Evolutionary conservation across 2,888 invertebrate species (phyloP).

Genomic region (Pyrrhosoma nymphula): DNA sequence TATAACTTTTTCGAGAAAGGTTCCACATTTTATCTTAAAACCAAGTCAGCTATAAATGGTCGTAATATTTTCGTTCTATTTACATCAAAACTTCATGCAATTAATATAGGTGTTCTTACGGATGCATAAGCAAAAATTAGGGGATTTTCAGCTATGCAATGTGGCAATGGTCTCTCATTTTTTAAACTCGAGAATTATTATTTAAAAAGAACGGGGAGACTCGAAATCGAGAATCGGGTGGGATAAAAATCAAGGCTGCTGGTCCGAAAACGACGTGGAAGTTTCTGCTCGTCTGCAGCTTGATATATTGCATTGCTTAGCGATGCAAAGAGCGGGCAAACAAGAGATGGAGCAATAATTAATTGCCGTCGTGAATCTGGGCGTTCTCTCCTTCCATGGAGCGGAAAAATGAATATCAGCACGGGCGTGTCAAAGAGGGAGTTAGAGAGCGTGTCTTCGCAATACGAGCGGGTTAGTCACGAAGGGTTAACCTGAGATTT

Average conservation of each 20-base stretch:
- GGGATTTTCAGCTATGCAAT: not conserved
- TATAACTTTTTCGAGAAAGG: too few relatives aligned
- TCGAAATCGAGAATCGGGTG: too few relatives aligned
- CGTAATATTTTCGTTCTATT: not conserved
- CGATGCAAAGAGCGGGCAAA: not conserved
- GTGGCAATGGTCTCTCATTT: not conserved
- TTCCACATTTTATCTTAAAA: too few relatives aligned
- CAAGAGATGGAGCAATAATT: not conserved
- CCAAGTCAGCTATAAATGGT: not conserved
- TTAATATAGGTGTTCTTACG: not conserved
- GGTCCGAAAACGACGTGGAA: not conserved
- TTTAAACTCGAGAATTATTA: too few relatives aligned
- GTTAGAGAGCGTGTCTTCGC: not conserved
- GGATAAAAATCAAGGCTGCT: too few relatives aligned
- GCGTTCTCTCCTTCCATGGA: not conserved
- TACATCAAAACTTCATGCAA: not conserved
- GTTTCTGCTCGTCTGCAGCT: not conserved
- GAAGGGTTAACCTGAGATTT: not conserved
- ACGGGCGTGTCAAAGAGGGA: not conserved
- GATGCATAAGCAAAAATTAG: not conserved
- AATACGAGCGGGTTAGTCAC: not conserved
- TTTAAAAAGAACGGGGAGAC: too few relatives aligned
- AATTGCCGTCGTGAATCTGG: not conserved
- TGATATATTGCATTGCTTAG: not conserved
- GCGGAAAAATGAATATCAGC: not conserved